Evolutionary conservation across 2,113 vertebrate genomes (phyloP).

Genomic region (Hippocampus barbouri): DNA sequence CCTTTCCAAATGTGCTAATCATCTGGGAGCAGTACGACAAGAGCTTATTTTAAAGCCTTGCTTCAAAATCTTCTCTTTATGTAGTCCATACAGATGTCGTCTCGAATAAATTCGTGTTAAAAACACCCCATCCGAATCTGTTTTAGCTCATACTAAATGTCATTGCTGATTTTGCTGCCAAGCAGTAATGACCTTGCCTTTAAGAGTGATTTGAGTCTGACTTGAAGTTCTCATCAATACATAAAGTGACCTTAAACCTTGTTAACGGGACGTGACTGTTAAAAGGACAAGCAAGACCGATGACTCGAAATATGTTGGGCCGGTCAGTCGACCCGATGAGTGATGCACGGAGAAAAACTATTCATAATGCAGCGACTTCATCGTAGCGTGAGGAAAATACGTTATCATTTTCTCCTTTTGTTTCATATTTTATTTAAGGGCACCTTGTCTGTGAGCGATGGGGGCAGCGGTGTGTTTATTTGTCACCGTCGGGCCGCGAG

Average conservation of each 20-base stretch:
- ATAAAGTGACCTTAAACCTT: neutral
- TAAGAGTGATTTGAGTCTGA: slow-evolving; percentile 6
- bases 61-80: slow-evolving; percentile 9
- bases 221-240: neutral
- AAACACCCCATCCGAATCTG: slow-evolving; percentile 12
- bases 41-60: slow-evolving; percentile 15
- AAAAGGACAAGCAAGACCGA: neutral
- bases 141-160: slow-evolving; percentile 13
- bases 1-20: slow-evolving; percentile 2
- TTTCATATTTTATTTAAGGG: slow-evolving; percentile 25
- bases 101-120: slow-evolving; percentile 10
- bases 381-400: slow-evolving; percentile 7
- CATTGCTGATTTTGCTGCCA: slow-evolving; percentile 11
- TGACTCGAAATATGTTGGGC: neutral
- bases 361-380: neutral
- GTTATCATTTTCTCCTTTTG: slow-evolving; percentile 9
- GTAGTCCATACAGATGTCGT: slow-evolving; percentile 9
- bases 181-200: slow-evolving; percentile 6
- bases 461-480: slow-evolving; percentile 10
- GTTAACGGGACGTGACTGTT: neutral
- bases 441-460: slow-evolving; percentile 36
- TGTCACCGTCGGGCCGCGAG: neutral
- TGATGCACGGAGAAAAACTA: neutral
- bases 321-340: slow-evolving; percentile 17
- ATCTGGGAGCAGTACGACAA: neutral